Base-by-base conservation (phyloP, 2,888 invertebrate species). In the Kryphioiulus occultus region DNA sequence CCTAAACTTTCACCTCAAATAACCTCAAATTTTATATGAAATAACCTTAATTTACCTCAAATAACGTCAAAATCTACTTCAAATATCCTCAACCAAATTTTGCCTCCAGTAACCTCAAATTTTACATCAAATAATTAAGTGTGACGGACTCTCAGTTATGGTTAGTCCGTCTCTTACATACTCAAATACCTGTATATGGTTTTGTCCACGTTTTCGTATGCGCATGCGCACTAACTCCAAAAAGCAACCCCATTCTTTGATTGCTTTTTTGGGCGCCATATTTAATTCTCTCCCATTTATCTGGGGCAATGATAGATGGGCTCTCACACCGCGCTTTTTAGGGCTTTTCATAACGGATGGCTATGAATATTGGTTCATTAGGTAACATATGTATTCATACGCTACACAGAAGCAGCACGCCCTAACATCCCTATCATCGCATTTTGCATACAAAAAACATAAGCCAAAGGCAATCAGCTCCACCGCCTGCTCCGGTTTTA, bases 401-500 rank as follows among this genome's bases (percentile, higher is more conserved):
- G 26, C 44, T 12, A 44, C 44, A 15, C 44, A 44, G 15, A 44
- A 44, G 44, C 26, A 10, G 26, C 68, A 68, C 68, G 26, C 68
- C 68, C 68, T 26, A 68, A 68, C 68, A 68, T 26, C 68, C 26
- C 68, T n/a, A 59, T 68, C 68, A 68, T 26, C 26, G 22, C 68
- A 68, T 68, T 68, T 68, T 68, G 68, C 68, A 68, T 68, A 68
- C 12, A 68, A 68, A 68, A 68, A 68, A 68, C 68, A 68, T 68
- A 68, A 68, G 68, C 68, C 12, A 26, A 68, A 68, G 68, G 68
- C 68, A 68, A 68, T 68, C 68, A 68, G 68, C 68, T 68, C 68
- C 68, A 59, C 26, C 68, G 26, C 26, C 68, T 0, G 68, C 68
- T 68, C 26, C 68, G 26, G 68, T n/a, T 68, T 68, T 68, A 68